A percentile compares a stretch with the other conserved stretches of the same genome.
phyloP scores from a whole-genome alignment of 2,113 vertebrate species.

The Lethenteron camtschaticum region DNA sequence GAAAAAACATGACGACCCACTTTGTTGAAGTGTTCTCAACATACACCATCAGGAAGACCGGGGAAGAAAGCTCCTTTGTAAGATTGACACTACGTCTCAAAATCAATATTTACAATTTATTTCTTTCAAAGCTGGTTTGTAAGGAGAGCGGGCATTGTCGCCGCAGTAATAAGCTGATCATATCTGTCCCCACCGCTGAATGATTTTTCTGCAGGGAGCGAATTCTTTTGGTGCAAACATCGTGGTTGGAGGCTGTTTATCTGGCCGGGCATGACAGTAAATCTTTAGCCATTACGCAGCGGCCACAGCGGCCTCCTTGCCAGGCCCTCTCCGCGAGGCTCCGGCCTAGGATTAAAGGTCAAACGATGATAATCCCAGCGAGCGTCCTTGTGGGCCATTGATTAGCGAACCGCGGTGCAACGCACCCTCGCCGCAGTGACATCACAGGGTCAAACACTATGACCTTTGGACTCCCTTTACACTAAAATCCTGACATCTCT shows the following conservation, averaged over 20 bases:
- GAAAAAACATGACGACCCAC: too few relatives aligned
- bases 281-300: slow-evolving; percentile 4
- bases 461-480: too few relatives aligned
- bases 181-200: slow-evolving; percentile 5
- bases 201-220: slow-evolving; percentile 5
- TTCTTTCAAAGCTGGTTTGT: slow-evolving; percentile 3
- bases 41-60: too few relatives aligned
- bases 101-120: slow-evolving; percentile 6
- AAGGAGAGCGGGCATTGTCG: slow-evolving; percentile 2
- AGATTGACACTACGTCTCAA: background rate
- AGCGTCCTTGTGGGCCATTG: slow-evolving; percentile 1
- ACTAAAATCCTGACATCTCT: too few relatives aligned
- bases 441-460: too few relatives aligned
- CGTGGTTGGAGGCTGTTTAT: slow-evolving; percentile 2
- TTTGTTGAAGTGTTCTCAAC: too few relatives aligned
- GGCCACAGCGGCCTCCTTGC: slow-evolving; percentile 2
- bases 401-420: background rate
- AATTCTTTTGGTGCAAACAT: background rate
- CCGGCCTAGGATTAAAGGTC: slow-evolving; percentile 5
- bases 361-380: slow-evolving; percentile 5
- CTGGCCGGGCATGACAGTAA: slow-evolving; percentile 5
- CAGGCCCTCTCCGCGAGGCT: slow-evolving; percentile 4
- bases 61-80: too few relatives aligned
- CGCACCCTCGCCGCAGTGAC: too few relatives aligned
- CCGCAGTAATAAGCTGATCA: slow-evolving; percentile 6